These are phyloP conservation scores for Heterodera schachtii DNA, from an alignment of 1,140 invertebrate species.

Conservation along the genomic window DNA sequence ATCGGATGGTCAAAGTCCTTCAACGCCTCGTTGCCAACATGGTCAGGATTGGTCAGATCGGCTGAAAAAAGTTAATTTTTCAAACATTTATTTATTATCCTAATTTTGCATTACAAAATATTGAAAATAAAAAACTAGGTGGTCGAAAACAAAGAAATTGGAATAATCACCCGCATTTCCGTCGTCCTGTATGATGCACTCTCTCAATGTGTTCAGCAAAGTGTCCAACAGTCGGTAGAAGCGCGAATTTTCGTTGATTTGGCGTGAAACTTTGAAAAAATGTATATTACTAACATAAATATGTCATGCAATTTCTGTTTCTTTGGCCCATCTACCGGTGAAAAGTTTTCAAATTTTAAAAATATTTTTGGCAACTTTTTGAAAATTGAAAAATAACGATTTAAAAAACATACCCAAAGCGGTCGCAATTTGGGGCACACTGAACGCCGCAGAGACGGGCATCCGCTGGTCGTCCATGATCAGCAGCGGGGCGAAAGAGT, in stretches of 20 bases:
- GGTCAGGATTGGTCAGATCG: conserved; percentile 30
- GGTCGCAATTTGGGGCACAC: conserved; percentile 27
- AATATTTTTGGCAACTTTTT: background rate
- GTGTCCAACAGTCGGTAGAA: conserved; percentile 22
- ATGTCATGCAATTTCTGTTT: too few relatives aligned
- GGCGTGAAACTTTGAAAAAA: background rate
- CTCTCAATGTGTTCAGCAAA: conserved; percentile 13
- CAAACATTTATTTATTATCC: too few relatives aligned
- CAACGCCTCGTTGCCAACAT: conserved; percentile 40
- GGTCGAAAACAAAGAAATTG: too few relatives aligned
- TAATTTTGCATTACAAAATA: too few relatives aligned
- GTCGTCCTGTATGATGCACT: conserved; percentile 30
- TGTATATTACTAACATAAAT: too few relatives aligned
- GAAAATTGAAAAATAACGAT: background rate
- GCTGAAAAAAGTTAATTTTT: too few relatives aligned
- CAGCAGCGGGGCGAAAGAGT: conserved; percentile 26
- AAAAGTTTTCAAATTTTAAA: too few relatives aligned
- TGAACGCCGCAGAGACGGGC: conserved; percentile 23
- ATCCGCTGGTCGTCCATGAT: conserved; percentile 10
- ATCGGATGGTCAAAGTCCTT: conserved; percentile 41
- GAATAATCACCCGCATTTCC: conserved; percentile 29
- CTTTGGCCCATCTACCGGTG: too few relatives aligned
- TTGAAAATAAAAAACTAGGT: too few relatives aligned
- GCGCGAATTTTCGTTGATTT: conserved; percentile 7
- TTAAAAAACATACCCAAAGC: conserved; percentile 20